phyloP scores from a whole-genome alignment of 2,888 invertebrate genomes.

The Lathronympha strigana region DNA sequence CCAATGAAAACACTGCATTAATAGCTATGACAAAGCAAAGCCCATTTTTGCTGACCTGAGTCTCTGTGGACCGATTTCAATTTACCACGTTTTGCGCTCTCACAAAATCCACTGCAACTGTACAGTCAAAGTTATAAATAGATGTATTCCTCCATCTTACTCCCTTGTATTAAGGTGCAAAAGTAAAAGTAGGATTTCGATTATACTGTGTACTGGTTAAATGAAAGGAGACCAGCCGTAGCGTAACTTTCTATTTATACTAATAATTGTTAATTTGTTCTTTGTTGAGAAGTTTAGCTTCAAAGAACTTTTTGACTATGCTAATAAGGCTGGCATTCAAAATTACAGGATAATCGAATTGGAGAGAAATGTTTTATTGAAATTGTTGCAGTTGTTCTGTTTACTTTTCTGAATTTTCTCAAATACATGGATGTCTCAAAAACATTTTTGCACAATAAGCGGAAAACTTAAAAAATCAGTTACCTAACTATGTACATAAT shows the following conservation, averaged over 20 bases:
- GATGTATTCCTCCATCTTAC: too few species aligned
- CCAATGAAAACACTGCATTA: background rate
- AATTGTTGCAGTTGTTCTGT: conserved; percentile 20
- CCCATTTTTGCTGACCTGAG: conserved; percentile 23
- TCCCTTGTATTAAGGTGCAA: too few species aligned
- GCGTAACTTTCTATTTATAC: conserved; percentile 1
- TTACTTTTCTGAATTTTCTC: conserved; percentile 4
- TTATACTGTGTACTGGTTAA: background rate
- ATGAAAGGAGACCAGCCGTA: conserved; percentile 7
- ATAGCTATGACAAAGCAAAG: conserved; percentile 30
- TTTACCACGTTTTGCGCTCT: conserved; percentile 29
- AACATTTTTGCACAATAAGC: too few species aligned
- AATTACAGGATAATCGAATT: conserved; percentile 14
- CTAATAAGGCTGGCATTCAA: conserved; percentile 22
- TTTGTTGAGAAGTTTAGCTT: conserved; percentile 17
- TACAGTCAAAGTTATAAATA: too few species aligned
- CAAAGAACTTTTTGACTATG: conserved; percentile 15
- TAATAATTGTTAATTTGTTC: conserved; percentile 14
- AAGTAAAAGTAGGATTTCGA: too few species aligned
- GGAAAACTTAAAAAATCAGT: too few species aligned
- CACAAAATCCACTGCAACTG: conserved; percentile 20
- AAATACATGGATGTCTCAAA: background rate
- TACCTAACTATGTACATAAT: too few species aligned
- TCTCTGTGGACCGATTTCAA: conserved; percentile 27
- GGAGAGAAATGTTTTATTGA: conserved; percentile 6